Base-by-base conservation (phyloP, 2,113 vertebrate species). In the Cinclus cinclus region DNA sequence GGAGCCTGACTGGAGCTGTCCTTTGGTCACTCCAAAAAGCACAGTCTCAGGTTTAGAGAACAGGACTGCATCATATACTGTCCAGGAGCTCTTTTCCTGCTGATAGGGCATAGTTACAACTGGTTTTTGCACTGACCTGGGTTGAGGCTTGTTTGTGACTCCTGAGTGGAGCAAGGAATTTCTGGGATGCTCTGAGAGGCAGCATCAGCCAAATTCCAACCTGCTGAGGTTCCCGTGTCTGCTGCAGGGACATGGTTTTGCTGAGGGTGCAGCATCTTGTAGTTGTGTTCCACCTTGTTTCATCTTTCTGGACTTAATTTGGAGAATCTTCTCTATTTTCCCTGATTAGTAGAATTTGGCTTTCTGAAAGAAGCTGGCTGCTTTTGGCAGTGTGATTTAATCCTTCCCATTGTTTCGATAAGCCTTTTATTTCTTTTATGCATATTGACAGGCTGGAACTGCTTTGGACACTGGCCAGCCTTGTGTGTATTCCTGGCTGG, bases 11-110 rank as follows among this genome's bases (percentile, higher is more conserved):
- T 18, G 17, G 24, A 46, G 58, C 79, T 82, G 15, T 68, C 18
- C 33, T 52, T 28, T 23, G 44, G n/a, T 79, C 70, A 15, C 25
- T 75, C 28, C 19, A 9, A 47, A 58, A 56, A 20, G 39, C 41
- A n/a, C 0, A 8, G 10, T 33, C 21, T 52, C 7, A 7, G 15
- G 5, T 52, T 19, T 7, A 19, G 42, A 77, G 33, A 39, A 1
- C 1, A 30, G 37, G 25, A 15, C 1, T 11, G 44, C 1, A 5
- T 25, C 18, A 10, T 2, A 0, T 27, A 1, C 37, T n/a, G 33
- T 35, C 42, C 15, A 50, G 58, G 46, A 58, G 33, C 35, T 68
- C 33, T 33, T 44, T 71, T 52, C 31, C 42, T 15, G 80, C 84
- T 77, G 55, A 46, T 15, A 2, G 23, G 1, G 11, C 27, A 6